Percentiles rank a stretch among this genome's conserved stretches.
Evolutionary conservation across 2,888 invertebrate species (phyloP).

Genomic region (Andricus curvator): DNA sequence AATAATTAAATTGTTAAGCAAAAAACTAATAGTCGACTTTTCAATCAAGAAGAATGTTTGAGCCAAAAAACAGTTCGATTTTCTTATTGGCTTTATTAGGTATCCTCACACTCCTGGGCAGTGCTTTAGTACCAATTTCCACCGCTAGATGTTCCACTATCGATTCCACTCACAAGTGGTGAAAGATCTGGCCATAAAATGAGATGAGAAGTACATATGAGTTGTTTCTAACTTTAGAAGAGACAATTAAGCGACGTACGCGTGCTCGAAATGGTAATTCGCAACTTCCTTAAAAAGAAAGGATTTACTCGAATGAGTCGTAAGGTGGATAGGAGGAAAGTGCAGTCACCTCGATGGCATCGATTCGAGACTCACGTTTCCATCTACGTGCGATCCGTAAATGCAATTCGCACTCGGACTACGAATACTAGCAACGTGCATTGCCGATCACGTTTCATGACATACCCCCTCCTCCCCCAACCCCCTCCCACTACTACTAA

Average conservation of each 20-base stretch:
- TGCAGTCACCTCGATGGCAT: conserved; percentile 36
- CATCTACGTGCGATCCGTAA: conserved; percentile 20
- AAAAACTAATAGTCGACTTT: too few relatives aligned
- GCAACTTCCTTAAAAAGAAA: conserved; percentile 34
- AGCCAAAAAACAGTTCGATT: too few relatives aligned
- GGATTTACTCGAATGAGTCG: conserved; percentile 25
- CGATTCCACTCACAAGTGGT: background rate
- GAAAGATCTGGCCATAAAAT: background rate
- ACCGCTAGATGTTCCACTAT: background rate
- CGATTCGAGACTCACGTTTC: conserved; percentile 14
- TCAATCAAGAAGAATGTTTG: too few relatives aligned
- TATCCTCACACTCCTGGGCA: too few relatives aligned
- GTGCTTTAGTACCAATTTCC: background rate
- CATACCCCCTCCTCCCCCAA: background rate
- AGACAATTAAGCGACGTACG: conserved; percentile 22
- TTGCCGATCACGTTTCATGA: conserved; percentile 31
- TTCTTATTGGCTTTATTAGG: too few relatives aligned
- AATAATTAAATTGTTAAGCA: too few relatives aligned
- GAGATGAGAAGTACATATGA: background rate
- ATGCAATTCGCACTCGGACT: conserved; percentile 11
- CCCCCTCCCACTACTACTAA: background rate
- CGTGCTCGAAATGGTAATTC: conserved; percentile 28
- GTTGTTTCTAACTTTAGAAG: conserved; percentile 15
- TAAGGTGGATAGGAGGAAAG: conserved; percentile 18
- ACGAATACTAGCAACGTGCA: conserved; percentile 12